phyloP scores from a whole-genome alignment of 2,797 vertebrate genomes.

The Sylvilagus floridanus region DNA sequence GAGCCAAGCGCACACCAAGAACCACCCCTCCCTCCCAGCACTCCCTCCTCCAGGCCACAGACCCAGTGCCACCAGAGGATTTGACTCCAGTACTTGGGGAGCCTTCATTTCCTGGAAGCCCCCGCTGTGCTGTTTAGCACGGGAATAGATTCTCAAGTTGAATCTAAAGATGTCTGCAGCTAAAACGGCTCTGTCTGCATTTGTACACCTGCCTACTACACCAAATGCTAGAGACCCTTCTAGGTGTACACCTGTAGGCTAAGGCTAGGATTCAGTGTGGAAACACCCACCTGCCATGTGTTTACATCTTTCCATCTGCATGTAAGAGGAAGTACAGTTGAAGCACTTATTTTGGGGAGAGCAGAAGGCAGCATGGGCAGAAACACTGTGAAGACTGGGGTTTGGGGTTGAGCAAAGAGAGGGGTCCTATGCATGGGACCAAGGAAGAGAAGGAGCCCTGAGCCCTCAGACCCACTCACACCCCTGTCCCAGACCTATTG shows the following conservation, averaged over 20 bases:
- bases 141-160: conserved; percentile 74
- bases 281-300: not conserved
- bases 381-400: too few relatives aligned
- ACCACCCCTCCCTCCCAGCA: not conserved
- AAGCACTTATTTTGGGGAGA: not conserved
- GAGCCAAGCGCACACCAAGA: not conserved
- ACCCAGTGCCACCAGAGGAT: not conserved
- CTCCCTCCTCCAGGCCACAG: not conserved
- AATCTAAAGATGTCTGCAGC: conserved; percentile 77
- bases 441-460: accelerated
- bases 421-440: too few relatives aligned
- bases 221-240: not conserved
- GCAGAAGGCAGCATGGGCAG: not conserved
- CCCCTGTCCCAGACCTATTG: not conserved
- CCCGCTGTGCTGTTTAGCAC: conserved; percentile 68
- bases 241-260: not conserved
- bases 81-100: conserved; percentile 63
- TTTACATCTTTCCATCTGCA: not conserved
- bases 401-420: accelerated
- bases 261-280: not conserved
- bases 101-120: conserved; percentile 78
- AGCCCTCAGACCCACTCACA: not conserved
- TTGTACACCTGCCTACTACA: conserved; percentile 66
- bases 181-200: conserved; percentile 79
- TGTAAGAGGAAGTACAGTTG: not conserved